Conservation (phyloP, 2,797 vertebrate genomes). For the Catamblyrhynchus diadema region DNA sequence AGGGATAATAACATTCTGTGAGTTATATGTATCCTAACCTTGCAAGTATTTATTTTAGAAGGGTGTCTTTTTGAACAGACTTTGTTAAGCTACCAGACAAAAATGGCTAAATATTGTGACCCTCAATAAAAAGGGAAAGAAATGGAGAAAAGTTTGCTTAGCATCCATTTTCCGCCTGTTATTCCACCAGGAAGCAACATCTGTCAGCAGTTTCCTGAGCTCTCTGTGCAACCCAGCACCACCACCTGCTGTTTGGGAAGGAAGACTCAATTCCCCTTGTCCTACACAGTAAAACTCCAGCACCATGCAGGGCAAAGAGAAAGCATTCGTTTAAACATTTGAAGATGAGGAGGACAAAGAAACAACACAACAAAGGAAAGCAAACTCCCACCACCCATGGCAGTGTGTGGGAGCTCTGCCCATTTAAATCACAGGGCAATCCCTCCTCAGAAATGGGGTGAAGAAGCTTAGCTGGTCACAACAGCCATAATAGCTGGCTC, state of each 20-base stretch:
- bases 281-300: neutral
- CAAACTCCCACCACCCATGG: neutral
- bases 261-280: neutral
- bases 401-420: neutral
- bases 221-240: constrained; percentile 38
- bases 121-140: neutral
- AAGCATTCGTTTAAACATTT: neutral
- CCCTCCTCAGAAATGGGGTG: neutral
- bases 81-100: neutral
- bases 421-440: accelerated
- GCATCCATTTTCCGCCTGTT: neutral
- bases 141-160: neutral
- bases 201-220: neutral
- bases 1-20: neutral
- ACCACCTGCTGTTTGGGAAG: constrained; percentile 70
- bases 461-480: neutral
- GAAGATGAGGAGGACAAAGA: neutral
- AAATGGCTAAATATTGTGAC: neutral
- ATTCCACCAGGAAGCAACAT: neutral
- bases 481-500: neutral
- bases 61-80: neutral
- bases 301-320: neutral
- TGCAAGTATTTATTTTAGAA: neutral
- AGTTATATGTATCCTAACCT: neutral
- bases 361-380: neutral